These are phyloP conservation scores for Halictus rubicundus DNA, from an alignment of 1,140 invertebrate species.

Conservation along the genomic window DNA sequence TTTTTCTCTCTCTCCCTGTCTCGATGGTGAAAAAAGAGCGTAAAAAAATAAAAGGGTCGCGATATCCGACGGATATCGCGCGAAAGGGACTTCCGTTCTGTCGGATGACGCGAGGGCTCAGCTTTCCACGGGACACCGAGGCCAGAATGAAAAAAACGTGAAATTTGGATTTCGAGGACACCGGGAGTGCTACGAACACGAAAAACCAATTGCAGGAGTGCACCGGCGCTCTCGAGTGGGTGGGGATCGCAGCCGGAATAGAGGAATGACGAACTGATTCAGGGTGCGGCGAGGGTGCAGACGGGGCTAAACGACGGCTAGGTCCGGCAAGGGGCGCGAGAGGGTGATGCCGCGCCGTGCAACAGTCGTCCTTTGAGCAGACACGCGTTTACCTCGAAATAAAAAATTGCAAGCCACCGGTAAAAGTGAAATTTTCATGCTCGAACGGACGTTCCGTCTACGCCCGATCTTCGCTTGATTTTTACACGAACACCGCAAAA, in stretches of 20 bases:
- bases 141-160: constrained; percentile 59
- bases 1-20: too few relatives aligned
- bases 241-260: background rate
- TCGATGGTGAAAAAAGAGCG: background rate
- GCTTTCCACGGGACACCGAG: constrained; percentile 1
- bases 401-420: constrained; percentile 36
- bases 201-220: constrained; percentile 68
- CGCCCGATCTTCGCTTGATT: background rate
- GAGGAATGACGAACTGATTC: constrained; percentile 43
- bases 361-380: constrained; percentile 54
- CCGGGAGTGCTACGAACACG: constrained; percentile 60
- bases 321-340: constrained; percentile 15
- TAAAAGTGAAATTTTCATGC: constrained; percentile 56
- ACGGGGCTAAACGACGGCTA: background rate
- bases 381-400: constrained; percentile 40
- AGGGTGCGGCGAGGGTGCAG: background rate
- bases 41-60: constrained; percentile 12
- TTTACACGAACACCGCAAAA: too few relatives aligned
- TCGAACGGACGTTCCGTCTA: background rate
- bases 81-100: constrained; percentile 30
- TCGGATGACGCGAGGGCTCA: constrained; percentile 13
- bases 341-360: constrained; percentile 3
- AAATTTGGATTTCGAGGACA: constrained; percentile 68
- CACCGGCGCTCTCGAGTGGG: constrained; percentile 29
- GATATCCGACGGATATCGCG: constrained; percentile 36